A percentile compares a stretch with the other conserved stretches of the same genome.
phyloP scores from a whole-genome alignment of 2,888 invertebrate species.

The Luffia ferchaultella region DNA sequence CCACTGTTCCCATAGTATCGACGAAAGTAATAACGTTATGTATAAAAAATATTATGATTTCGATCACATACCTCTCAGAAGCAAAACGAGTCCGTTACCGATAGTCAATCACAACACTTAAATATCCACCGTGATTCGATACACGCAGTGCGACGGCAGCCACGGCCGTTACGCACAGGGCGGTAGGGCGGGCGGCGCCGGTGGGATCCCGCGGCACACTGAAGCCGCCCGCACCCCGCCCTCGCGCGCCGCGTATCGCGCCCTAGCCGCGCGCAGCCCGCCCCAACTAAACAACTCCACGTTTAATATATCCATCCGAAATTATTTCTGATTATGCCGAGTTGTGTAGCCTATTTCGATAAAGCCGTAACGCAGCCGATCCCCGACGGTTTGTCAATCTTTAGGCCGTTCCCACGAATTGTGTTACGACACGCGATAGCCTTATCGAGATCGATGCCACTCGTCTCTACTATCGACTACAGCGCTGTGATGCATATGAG shows the following conservation, averaged over 20 bases:
- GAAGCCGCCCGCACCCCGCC: not conserved
- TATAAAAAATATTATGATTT: not conserved
- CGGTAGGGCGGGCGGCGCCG: conserved; percentile 31
- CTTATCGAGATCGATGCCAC: not conserved
- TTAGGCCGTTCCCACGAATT: too few species aligned
- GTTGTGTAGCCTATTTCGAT: not conserved
- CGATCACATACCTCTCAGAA: not conserved
- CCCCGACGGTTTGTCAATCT: not conserved
- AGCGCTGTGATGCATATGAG: too few species aligned
- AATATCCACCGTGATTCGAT: conserved; percentile 21
- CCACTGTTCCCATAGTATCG: too few species aligned
- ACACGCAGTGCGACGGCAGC: conserved; percentile 21
- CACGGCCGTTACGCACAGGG: conserved; percentile 38
- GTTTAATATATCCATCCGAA: not conserved
- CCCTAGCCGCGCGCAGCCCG: not conserved
- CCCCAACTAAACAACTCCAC: not conserved
- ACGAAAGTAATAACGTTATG: too few species aligned
- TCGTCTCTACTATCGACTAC: not conserved
- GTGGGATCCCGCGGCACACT: not conserved
- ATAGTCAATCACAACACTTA: conserved; percentile 3
- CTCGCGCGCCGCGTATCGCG: not conserved
- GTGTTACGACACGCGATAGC: not conserved
- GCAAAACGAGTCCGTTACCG: not conserved
- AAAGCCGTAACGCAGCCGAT: not conserved
- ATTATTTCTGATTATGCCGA: not conserved